phyloP scores from a whole-genome alignment of 2,113 vertebrate genomes.

The Eolophus roseicapilla region DNA sequence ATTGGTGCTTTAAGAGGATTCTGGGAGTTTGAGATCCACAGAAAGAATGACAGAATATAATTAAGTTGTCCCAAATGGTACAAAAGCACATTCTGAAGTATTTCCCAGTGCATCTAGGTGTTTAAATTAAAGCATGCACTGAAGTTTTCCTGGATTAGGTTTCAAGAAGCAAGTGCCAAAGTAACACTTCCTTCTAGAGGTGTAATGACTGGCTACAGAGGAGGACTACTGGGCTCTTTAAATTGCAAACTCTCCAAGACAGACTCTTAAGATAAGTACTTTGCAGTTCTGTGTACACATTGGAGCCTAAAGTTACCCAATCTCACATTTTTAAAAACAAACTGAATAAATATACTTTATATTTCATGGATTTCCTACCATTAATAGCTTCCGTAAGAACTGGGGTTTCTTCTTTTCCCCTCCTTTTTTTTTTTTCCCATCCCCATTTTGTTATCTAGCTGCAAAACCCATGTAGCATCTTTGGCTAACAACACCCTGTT shows the following conservation, averaged over 20 bases:
- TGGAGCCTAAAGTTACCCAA: background rate
- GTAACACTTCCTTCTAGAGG: background rate
- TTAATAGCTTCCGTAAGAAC: background rate
- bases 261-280: background rate
- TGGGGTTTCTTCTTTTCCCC: background rate
- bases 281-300: background rate
- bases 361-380: background rate
- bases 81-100: background rate
- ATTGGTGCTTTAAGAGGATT: background rate
- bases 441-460: background rate
- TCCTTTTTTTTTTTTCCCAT: rapidly evolving
- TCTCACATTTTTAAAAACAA: background rate
- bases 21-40: background rate
- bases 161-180: background rate
- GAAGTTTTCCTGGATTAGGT: background rate
- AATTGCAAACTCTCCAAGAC: background rate
- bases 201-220: background rate
- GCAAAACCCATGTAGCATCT: background rate
- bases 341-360: background rate
- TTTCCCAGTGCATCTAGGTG: background rate
- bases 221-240: background rate
- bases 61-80: background rate
- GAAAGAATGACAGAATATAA: background rate
- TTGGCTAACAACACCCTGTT: background rate
- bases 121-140: background rate